phyloP scores from a whole-genome alignment of 2,888 invertebrate species.

The Asteroscopus sphinx region DNA sequence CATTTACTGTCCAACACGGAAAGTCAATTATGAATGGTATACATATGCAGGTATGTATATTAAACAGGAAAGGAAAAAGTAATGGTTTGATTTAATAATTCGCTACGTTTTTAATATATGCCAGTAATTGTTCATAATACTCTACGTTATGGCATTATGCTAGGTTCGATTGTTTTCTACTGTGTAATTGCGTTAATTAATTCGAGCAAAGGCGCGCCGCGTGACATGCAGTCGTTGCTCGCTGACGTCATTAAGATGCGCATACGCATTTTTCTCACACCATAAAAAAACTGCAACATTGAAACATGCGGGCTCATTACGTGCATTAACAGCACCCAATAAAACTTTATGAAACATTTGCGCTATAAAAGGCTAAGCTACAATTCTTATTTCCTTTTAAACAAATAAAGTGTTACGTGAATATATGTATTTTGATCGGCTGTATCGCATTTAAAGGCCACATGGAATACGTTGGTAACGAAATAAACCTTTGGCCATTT shows the following conservation, averaged over 20 bases:
- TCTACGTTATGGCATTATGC: conserved; percentile 77
- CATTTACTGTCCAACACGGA: conserved; percentile 20
- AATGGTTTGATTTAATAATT: conserved; percentile 50
- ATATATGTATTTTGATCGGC: conserved; percentile 45
- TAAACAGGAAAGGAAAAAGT: conserved; percentile 43
- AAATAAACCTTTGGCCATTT: conserved; percentile 67
- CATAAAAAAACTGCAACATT: conserved; percentile 72
- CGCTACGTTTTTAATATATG: conserved; percentile 53
- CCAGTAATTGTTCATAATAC: conserved; percentile 80
- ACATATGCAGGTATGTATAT: conserved; percentile 28
- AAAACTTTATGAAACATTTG: conserved; percentile 72
- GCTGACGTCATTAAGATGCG: conserved; percentile 82
- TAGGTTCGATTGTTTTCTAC: conserved; percentile 84
- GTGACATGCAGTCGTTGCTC: conserved; percentile 72
- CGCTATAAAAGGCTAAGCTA: conserved; percentile 68
- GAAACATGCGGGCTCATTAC: conserved; percentile 69
- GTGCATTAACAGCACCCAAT: conserved; percentile 71
- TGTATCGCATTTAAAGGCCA: conserved; percentile 44
- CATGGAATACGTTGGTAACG: conserved; percentile 44
- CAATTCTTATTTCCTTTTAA: conserved; percentile 64
- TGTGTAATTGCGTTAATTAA: conserved; percentile 86
- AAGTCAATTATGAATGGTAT: conserved; percentile 19
- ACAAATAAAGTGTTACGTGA: conserved; percentile 59
- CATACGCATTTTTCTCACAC: conserved; percentile 78
- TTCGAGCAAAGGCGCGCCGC: conserved; percentile 78